A percentile compares a stretch with the other conserved stretches of the same genome.
These are phyloP conservation scores for Papilio aristodemus DNA, from an alignment of 1,140 invertebrate genomes.

Conservation along the genomic window DNA sequence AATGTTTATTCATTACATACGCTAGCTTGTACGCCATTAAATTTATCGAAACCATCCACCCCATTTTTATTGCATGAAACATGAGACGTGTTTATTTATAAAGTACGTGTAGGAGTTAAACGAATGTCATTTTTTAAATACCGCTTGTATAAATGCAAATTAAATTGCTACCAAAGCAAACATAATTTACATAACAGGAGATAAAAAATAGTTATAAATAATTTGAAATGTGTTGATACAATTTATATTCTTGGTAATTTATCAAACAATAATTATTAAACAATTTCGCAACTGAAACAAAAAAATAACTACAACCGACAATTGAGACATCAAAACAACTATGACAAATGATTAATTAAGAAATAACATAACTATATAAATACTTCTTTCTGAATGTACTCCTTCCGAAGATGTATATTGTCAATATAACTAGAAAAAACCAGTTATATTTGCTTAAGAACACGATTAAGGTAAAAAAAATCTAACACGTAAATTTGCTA, in stretches of 20 bases:
- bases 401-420: too few species aligned
- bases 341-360: neutral
- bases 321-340: neutral
- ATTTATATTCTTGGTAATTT: neutral
- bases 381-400: neutral
- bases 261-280: constrained; percentile 1
- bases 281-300: neutral
- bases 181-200: constrained; percentile 3
- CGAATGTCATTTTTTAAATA: neutral
- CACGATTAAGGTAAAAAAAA: neutral
- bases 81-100: neutral
- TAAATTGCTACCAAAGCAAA: constrained; percentile 13
- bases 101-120: neutral
- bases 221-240: neutral
- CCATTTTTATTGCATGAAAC: neutral
- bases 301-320: neutral
- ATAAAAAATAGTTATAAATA: constrained; percentile 12
- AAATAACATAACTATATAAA: too few species aligned
- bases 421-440: too few species aligned
- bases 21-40: neutral
- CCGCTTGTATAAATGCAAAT: constrained; percentile 7
- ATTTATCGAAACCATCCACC: neutral
- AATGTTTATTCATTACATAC: constrained; percentile 25
- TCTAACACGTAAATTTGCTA: neutral
- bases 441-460: neutral